Evolutionary conservation across 2,113 vertebrate genomes (phyloP).

Genomic region (human): DNA sequence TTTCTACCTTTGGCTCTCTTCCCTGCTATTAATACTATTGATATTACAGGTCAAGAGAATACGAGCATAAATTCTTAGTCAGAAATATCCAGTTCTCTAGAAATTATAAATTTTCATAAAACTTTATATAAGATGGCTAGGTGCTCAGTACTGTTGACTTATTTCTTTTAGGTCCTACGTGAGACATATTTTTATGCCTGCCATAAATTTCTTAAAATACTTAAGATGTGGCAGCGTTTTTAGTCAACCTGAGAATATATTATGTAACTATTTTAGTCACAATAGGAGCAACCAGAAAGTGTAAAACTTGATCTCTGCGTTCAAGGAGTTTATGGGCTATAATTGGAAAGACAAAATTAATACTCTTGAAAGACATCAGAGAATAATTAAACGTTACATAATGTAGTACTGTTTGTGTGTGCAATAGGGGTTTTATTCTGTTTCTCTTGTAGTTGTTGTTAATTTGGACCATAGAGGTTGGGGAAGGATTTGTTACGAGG

Average conservation of each 20-base stretch:
- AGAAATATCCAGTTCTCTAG: slow-evolving; percentile 1
- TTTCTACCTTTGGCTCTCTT: slow-evolving; percentile 18
- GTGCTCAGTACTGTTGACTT: not conserved
- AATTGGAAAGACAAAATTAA: slow-evolving; percentile 9
- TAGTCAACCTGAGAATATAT: not conserved
- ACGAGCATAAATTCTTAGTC: not conserved
- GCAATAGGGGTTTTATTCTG: not conserved
- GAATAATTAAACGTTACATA: slow-evolving; percentile 3
- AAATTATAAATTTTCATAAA: slow-evolving; percentile 1
- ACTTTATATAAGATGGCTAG: not conserved
- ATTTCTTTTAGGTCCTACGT: slow-evolving; percentile 10
- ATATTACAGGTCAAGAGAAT: not conserved
- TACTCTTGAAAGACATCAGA: not conserved
- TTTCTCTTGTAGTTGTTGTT: not conserved
- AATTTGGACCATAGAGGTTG: not conserved
- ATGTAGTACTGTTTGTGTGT: not conserved
- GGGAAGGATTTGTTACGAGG: not conserved
- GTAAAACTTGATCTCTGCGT: not conserved
- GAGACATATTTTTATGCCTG: not conserved
- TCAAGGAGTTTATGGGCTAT: not conserved
- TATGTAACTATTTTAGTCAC: not conserved
- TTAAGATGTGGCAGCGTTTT: not conserved
- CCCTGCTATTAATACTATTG: not conserved
- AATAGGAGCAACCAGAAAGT: not conserved
- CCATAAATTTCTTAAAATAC: not conserved